Evolutionary conservation across 2,888 invertebrate genomes (phyloP).

Genomic region (Monochamus alternatus): DNA sequence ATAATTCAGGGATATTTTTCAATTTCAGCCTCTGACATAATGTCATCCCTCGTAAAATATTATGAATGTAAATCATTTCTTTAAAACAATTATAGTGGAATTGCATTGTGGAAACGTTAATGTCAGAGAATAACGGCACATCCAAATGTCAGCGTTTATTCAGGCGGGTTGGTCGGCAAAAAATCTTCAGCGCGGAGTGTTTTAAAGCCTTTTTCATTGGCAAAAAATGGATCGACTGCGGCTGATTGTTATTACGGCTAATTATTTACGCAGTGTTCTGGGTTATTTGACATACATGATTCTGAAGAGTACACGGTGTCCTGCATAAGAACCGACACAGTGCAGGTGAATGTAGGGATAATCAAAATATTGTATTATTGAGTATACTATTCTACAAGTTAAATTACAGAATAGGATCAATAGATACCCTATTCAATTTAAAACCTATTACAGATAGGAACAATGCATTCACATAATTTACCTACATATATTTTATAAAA

Average conservation of each 20-base stretch:
- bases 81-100: slow-evolving; percentile 50
- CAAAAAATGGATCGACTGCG: slow-evolving; percentile 4
- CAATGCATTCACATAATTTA: too few relatives aligned
- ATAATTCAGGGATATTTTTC: slow-evolving; percentile 46
- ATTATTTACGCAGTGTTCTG: background rate
- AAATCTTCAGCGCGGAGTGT: slow-evolving; percentile 29
- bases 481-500: too few relatives aligned
- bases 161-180: slow-evolving; percentile 28
- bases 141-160: slow-evolving; percentile 47
- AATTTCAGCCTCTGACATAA: slow-evolving; percentile 43
- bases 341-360: too few relatives aligned
- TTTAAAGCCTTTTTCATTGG: background rate
- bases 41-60: slow-evolving; percentile 47
- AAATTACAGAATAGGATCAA: too few relatives aligned
- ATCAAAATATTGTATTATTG: too few relatives aligned
- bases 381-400: too few relatives aligned
- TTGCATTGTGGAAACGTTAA: slow-evolving; percentile 40
- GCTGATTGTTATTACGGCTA: background rate
- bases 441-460: too few relatives aligned
- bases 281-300: too few relatives aligned
- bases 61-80: slow-evolving; percentile 50
- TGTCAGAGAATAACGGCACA: slow-evolving; percentile 41
- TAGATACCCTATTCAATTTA: too few relatives aligned
- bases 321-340: too few relatives aligned
- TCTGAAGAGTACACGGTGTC: too few relatives aligned